A percentile compares a stretch with the other conserved stretches of the same genome.
These are phyloP conservation scores for Bathynomus jamesi DNA, from an alignment of 1,140 invertebrate genomes.

Conservation along the genomic window DNA sequence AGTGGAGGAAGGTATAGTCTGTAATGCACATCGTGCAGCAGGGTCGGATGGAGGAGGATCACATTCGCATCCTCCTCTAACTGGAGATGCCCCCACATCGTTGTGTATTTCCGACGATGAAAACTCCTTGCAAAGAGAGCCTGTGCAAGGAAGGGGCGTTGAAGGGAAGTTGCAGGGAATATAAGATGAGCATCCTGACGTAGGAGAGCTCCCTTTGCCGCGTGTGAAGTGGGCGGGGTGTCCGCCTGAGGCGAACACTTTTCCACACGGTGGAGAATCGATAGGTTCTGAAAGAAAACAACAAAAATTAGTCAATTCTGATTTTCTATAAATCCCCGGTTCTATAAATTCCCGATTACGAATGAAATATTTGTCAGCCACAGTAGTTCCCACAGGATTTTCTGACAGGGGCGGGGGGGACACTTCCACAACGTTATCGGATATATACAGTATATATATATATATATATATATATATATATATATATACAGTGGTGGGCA, in stretches of 20 bases:
- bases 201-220: neutral
- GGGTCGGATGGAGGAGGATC: neutral
- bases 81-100: neutral
- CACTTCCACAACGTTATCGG: too few relatives aligned
- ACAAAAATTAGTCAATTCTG: too few relatives aligned
- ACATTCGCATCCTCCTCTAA: neutral
- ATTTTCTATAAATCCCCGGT: too few relatives aligned
- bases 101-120: neutral
- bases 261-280: too few relatives aligned
- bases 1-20: neutral
- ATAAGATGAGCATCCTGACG: neutral
- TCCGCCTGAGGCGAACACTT: neutral
- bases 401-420: too few relatives aligned
- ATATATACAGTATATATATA: too few relatives aligned
- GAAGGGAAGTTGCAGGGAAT: neutral
- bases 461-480: too few relatives aligned
- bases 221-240: neutral
- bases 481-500: too few relatives aligned
- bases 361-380: too few relatives aligned
- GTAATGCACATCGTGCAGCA: neutral
- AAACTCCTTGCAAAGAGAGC: neutral
- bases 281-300: too few relatives aligned
- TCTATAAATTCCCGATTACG: too few relatives aligned
- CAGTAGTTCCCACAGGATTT: too few relatives aligned
- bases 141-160: neutral